Evolutionary conservation across 1,140 invertebrate species (phyloP).

Genomic region (Drosophila equinoxialis): DNA sequence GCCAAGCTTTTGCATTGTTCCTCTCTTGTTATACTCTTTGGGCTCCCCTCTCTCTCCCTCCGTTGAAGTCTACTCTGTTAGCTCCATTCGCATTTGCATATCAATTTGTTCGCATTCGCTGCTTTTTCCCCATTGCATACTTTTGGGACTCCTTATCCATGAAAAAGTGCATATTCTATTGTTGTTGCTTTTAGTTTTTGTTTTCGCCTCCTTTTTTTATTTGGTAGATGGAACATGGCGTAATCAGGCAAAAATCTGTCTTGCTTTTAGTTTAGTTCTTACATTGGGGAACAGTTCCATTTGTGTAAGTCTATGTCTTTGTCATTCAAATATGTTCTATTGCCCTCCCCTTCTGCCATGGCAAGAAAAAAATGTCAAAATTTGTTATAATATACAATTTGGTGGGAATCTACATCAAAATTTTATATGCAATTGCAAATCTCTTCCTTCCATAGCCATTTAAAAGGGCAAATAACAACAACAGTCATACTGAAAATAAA

Average conservation of each 20-base stretch:
- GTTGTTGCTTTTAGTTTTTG: slow-evolving; percentile 23
- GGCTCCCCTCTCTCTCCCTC: neutral
- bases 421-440: no score
- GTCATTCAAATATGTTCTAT: slow-evolving; percentile 26
- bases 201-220: slow-evolving; percentile 25
- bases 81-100: slow-evolving; percentile 67
- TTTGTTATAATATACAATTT: slow-evolving; percentile 12
- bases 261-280: slow-evolving; percentile 39
- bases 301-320: slow-evolving; percentile 59
- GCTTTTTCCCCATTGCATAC: slow-evolving; percentile 44
- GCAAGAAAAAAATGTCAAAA: slow-evolving; percentile 58
- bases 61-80: slow-evolving; percentile 2
- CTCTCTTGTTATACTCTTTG: neutral
- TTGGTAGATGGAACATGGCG: slow-evolving; percentile 18
- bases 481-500: slow-evolving; percentile 31
- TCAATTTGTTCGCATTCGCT: slow-evolving; percentile 75
- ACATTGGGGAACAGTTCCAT: slow-evolving; percentile 18
- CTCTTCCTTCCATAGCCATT: neutral
- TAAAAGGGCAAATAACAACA: neutral
- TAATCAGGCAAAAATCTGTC: slow-evolving; percentile 65
- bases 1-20: slow-evolving; percentile 8
- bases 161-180: slow-evolving; percentile 53
- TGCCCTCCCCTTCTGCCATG: slow-evolving; percentile 39
- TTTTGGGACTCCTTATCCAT: slow-evolving; percentile 44
- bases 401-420: no score